Conservation (phyloP, 2,113 vertebrate genomes). For the Microtus oregoni region DNA sequence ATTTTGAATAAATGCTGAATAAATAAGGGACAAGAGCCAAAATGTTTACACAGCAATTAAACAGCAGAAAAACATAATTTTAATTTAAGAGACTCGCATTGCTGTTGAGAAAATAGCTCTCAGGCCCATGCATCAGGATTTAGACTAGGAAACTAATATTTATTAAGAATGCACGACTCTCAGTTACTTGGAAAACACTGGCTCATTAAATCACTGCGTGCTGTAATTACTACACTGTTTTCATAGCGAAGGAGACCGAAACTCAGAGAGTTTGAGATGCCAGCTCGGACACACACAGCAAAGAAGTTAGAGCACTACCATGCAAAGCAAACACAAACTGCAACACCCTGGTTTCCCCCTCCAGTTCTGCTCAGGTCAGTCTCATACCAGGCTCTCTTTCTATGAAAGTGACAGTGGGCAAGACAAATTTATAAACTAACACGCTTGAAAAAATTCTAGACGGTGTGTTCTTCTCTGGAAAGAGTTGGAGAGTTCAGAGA, state of each 20-base stretch:
- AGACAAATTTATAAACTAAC: not conserved
- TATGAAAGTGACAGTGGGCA: not conserved
- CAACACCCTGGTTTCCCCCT: not conserved
- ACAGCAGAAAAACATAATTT: constrained; percentile 51
- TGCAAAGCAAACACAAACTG: not conserved
- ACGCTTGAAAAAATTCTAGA: not conserved
- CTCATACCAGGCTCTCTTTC: not conserved
- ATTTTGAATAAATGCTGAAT: constrained; percentile 62
- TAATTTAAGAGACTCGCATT: constrained; percentile 39
- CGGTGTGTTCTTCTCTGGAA: not conserved
- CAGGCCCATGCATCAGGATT: not conserved
- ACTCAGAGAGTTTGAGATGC: not conserved
- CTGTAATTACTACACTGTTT: not conserved
- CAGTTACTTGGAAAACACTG: not conserved
- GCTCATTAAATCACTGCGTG: not conserved
- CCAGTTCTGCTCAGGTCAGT: not conserved
- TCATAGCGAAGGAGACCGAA: not conserved
- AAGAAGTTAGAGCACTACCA: not conserved
- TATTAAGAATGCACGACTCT: not conserved
- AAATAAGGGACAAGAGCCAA: constrained; percentile 51
- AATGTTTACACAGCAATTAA: constrained; percentile 64
- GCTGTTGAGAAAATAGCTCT: constrained; percentile 46
- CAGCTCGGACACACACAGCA: not conserved
- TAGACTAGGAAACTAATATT: not conserved
- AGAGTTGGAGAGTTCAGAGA: not conserved